Conservation (phyloP, 1,140 invertebrate genomes). For the Atta texana region DNA sequence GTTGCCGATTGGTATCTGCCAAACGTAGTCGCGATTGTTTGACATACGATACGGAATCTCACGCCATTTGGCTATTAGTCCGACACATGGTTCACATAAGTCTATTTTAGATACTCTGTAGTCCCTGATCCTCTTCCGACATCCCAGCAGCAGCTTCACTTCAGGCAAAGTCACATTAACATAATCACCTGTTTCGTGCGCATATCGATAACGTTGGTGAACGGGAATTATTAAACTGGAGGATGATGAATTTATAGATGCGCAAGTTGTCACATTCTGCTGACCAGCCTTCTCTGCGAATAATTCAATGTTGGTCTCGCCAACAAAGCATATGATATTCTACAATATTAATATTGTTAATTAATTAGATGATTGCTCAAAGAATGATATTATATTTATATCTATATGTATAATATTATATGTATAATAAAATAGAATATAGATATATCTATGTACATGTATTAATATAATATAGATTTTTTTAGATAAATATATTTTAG, state of each 20-base stretch:
- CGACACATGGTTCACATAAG: conserved; percentile 79
- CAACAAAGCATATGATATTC: conserved; percentile 78
- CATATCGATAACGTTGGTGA: conserved; percentile 83
- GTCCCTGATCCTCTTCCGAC: conserved; percentile 77
- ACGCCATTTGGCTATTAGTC: conserved; percentile 79
- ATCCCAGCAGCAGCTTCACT: conserved; percentile 80
- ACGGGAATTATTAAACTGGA: conserved; percentile 75
- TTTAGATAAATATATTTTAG: background rate
- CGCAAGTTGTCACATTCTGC: conserved; percentile 81
- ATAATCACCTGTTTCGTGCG: conserved; percentile 72
- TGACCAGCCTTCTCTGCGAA: conserved; percentile 80
- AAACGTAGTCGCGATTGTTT: conserved; percentile 71
- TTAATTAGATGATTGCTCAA: background rate
- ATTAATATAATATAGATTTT: background rate
- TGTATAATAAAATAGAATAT: background rate
- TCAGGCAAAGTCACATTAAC: conserved; percentile 74
- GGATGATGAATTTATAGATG: background rate
- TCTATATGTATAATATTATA: background rate
- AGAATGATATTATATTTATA: background rate
- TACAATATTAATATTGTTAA: conserved; percentile 66
- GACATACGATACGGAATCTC: conserved; percentile 79
- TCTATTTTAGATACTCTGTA: conserved; percentile 78
- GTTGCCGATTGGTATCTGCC: conserved; percentile 81
- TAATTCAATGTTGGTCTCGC: conserved; percentile 81
- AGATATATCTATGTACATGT: background rate